Evolutionary conservation across 2,888 invertebrate genomes (phyloP), one percentile per base, ranked within the genome.

Genomic region (Sphaeridia pumilis): DNA sequence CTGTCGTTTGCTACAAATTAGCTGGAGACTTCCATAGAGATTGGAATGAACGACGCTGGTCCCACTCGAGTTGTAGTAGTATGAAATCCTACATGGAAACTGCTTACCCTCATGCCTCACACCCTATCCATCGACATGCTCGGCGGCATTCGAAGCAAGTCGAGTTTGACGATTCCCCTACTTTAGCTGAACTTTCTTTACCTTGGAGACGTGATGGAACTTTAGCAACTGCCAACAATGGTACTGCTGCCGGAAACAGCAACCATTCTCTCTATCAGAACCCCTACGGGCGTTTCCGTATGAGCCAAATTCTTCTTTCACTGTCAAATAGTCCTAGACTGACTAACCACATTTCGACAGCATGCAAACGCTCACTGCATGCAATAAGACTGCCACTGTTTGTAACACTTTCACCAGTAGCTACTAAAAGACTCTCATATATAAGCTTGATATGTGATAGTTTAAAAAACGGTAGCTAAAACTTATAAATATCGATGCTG

Each of bases 1-100:
- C n/a, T 31, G 10, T 31, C 7, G 14, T 31, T 47, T 48, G 25
- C 38, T 20, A 24, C 28, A 14, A 22, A 10, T 28, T 46, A 58
- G 64, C 60, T 46, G 63, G 58, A 31, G 62, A 61, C 50, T 56
- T 55, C 44, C 59, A 58, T 50, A 53, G 58, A 50, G 61, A 63
- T 48, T 61, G 63, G 60, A 61, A 56, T 51, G 64, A 64, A 45
- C 55, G 65, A 54, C 61, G 65, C 14, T 65, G 65, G 65, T 65
- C 65, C 34, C 61, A 63, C 48, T 59, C 61, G 17, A 59, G 60
- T 54, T 54, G 55, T 57, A 58, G 58, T 57, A 60, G 58, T 49
- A 56, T 58, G 43, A 65, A 65, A 55, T 61, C 63, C 3, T 65
- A 45, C 57, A 58, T 63, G 63, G 65, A 65, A 47, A 51, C 52